Evolutionary conservation across 2,888 invertebrate species (phyloP).

Genomic region (Kuschelorhynchus macadamiae): DNA sequence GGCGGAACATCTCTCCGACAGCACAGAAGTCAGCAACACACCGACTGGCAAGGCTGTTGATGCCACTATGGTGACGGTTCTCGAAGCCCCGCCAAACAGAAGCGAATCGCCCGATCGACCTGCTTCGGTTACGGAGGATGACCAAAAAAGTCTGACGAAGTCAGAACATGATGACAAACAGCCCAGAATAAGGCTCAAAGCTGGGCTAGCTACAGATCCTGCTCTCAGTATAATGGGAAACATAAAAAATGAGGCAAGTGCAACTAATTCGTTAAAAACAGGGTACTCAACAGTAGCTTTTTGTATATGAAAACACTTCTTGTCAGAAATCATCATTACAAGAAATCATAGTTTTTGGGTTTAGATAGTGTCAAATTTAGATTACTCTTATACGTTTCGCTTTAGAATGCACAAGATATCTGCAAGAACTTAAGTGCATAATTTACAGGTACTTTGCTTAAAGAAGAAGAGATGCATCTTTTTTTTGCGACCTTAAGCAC

Average conservation of each 20-base stretch:
- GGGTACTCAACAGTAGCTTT: background rate
- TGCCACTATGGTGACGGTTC: conserved; percentile 46
- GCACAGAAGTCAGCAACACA: conserved; percentile 49
- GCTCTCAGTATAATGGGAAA: conserved; percentile 71
- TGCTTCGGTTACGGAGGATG: conserved; percentile 51
- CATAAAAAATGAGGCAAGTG: conserved; percentile 34
- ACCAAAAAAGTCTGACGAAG: conserved; percentile 60
- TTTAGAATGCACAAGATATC: no score
- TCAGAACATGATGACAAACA: conserved; percentile 59
- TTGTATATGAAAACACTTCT: conserved; percentile 8
- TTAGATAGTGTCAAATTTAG: no score
- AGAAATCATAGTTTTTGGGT: no score
- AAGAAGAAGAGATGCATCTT: no score
- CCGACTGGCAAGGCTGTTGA: background rate
- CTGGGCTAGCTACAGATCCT: conserved; percentile 86
- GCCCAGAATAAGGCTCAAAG: conserved; percentile 83
- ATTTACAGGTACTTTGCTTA: no score
- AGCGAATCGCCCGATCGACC: conserved; percentile 71
- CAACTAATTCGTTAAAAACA: background rate
- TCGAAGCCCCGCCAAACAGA: conserved; percentile 55
- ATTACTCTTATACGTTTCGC: no score
- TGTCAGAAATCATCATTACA: no score
- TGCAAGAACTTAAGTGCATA: no score
- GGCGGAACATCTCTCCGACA: conserved; percentile 72
- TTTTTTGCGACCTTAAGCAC: no score